Base-by-base conservation (phyloP, 2,888 invertebrate species). In the Eupithecia centaureata region DNA sequence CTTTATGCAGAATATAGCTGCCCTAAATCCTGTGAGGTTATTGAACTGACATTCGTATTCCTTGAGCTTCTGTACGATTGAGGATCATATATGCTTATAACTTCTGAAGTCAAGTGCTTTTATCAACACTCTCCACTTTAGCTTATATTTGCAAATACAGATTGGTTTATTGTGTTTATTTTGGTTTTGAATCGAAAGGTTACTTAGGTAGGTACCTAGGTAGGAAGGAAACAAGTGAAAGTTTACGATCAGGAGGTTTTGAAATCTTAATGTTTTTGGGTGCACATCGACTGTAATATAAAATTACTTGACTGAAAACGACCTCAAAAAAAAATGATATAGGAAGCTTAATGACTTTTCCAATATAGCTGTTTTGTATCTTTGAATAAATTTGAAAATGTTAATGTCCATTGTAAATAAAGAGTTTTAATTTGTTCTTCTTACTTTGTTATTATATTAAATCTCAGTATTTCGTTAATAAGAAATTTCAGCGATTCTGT, bases 81-180 rank as follows among this genome's bases (percentile, higher is more conserved):
- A 57, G 57, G 32, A 30, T 32, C 22, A 18, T 57, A 61, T 63
- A 67, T 67, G 70, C 61, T 67, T 65, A 68, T 73, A 72, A 70
- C 54, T 64, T 66, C 58, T 42, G 64, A 28, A n/a, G 51, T 72
- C 70, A 65, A 75, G 75, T 71, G 75, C 71, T 56, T 72, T 72
- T 66, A 70, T 75, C 73, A 73, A 72, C 73, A 72, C 70, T 58
- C 52, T 63, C 32, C 67, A 61, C 35, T 71, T 68, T 63, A 68
- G 38, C 18, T 47, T 59, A 59, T 54, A 15, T 60, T 38, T 58
- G 54, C 47, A 32, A 33, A 52, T 51, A 54, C 27, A 4, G 57
- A 54, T 62, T 62, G 57, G 15, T 52, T 65, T 27, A 35, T 30
- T 30, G 54, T 0, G 54, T 28, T 27, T 30, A n/a, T 28, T 56